A percentile compares a stretch with the other conserved stretches of the same genome.
phyloP scores from a whole-genome alignment of 2,113 vertebrate genomes.

The Gobiocypris rarus region DNA sequence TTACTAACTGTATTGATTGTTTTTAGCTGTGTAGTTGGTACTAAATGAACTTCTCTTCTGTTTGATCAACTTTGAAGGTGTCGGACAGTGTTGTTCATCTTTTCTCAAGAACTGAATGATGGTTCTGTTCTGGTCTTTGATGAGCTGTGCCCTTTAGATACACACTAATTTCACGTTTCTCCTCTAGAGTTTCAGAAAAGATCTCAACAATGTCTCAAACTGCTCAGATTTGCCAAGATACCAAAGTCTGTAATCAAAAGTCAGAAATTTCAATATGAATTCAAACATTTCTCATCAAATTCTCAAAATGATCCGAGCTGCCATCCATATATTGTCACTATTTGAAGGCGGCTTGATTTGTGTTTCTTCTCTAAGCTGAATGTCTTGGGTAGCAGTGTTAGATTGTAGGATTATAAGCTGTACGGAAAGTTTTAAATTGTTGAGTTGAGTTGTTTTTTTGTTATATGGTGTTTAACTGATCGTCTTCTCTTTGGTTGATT shows the following conservation, averaged over 20 bases:
- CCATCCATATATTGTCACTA: not conserved
- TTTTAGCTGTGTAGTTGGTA: constrained; percentile 22
- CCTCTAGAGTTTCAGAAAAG: not conserved
- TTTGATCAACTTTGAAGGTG: not conserved
- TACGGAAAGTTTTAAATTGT: not conserved
- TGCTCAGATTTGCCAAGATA: not conserved
- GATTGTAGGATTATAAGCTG: not conserved
- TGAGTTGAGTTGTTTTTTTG: not conserved
- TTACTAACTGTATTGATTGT: not conserved
- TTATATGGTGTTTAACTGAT: too few species aligned
- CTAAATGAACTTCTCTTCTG: not conserved
- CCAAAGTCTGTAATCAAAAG: not conserved
- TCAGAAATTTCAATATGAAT: not conserved
- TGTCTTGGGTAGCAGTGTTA: not conserved
- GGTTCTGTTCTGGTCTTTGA: too few species aligned
- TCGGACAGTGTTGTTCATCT: not conserved
- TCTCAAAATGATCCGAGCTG: not conserved
- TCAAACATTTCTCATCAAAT: not conserved
- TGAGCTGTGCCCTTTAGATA: not conserved
- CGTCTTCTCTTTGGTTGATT: not conserved
- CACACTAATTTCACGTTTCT: not conserved
- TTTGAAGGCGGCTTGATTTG: not conserved
- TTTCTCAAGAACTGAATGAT: not conserved
- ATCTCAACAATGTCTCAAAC: not conserved
- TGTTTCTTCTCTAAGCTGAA: not conserved